Conservation (phyloP, 1,140 invertebrate genomes). For the Sesamia nonagrioides region DNA sequence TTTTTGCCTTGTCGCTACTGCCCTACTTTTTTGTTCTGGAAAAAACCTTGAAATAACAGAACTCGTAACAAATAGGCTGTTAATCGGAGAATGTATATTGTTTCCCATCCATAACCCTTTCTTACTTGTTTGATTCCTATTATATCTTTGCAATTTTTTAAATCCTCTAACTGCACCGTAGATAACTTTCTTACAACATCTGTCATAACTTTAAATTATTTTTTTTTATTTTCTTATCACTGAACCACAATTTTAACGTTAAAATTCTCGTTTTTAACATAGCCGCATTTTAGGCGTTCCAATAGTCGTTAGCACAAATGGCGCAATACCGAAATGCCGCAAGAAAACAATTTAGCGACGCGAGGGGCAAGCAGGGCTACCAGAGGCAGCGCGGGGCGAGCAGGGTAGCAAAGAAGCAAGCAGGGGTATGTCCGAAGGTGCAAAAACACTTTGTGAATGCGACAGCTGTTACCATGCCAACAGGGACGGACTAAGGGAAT, state of each 20-base stretch:
- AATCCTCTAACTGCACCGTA: no score
- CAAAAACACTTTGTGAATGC: constrained; percentile 77
- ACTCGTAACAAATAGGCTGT: no score
- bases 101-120: no score
- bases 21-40: no score
- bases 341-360: constrained; percentile 78
- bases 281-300: constrained; percentile 37
- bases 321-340: constrained; percentile 58
- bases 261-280: constrained; percentile 27
- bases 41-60: no score
- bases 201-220: no score
- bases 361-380: constrained; percentile 48
- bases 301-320: constrained; percentile 62
- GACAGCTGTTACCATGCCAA: constrained; percentile 72
- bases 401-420: background rate
- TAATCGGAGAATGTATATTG: no score
- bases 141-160: no score
- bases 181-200: no score
- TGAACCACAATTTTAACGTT: constrained; percentile 1
- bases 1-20: no score
- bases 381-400: background rate
- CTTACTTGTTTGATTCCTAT: no score
- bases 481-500: constrained; percentile 56
- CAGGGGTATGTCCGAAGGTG: constrained; percentile 49
- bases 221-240: background rate